phyloP scores from a whole-genome alignment of 2,797 vertebrate genomes.

The Ibycter americanus region DNA sequence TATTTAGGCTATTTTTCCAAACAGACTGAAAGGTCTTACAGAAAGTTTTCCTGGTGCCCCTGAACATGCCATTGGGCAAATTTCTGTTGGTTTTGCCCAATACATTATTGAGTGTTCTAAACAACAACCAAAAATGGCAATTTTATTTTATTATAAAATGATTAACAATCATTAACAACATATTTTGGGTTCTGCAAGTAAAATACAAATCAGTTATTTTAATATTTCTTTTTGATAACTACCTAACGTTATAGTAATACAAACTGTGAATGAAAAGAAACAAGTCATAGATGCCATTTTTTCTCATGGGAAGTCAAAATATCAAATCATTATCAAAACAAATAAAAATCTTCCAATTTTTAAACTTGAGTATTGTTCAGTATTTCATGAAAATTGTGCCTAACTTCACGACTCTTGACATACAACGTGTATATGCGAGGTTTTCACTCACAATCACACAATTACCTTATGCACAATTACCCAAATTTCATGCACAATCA shows the following conservation, averaged over 20 bases:
- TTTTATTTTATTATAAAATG: background rate
- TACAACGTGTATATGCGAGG: fast-evolving
- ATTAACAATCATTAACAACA: background rate
- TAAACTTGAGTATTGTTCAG: background rate
- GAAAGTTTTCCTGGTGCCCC: background rate
- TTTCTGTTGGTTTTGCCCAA: background rate
- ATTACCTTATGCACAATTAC: background rate
- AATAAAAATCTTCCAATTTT: background rate
- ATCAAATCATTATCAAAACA: background rate
- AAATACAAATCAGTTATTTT: background rate
- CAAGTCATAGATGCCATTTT: background rate
- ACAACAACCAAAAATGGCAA: background rate
- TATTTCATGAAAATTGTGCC: background rate
- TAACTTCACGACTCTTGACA: background rate
- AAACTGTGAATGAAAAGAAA: background rate
- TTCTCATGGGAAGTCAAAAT: background rate
- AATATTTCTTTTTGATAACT: background rate
- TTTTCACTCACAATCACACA: background rate
- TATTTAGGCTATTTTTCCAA: background rate
- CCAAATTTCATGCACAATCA: background rate
- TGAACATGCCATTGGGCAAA: background rate
- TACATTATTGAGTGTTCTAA: background rate
- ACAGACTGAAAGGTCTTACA: background rate
- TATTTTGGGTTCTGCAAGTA: background rate
- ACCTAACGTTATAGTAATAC: background rate